Percentiles rank a stretch among this genome's conserved stretches.
These are phyloP conservation scores for Parazoanthus swiftii DNA, from an alignment of 92 coral and sea anemone genomes.

Conservation along the genomic window DNA sequence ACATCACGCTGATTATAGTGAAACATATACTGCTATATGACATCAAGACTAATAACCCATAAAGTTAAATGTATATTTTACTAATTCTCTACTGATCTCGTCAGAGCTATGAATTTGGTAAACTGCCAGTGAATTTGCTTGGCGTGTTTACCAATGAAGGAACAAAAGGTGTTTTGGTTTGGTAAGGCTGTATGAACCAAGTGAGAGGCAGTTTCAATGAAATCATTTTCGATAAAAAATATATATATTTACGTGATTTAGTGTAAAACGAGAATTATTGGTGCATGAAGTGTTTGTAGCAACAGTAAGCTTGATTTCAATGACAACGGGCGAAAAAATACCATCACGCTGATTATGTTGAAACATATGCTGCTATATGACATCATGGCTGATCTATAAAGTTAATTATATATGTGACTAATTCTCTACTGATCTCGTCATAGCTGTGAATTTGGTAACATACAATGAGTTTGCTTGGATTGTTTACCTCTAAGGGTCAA, in stretches of 20 bases:
- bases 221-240: neutral
- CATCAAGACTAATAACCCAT: neutral
- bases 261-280: neutral
- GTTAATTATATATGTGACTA: neutral
- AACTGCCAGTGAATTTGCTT: neutral
- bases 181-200: no score
- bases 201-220: no score
- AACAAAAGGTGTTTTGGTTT: neutral
- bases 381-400: neutral
- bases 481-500: neutral
- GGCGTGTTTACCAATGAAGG: neutral
- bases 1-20: neutral
- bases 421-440: neutral
- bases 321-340: no score
- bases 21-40: no score
- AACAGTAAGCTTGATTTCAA: no score
- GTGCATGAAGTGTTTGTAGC: no score
- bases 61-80: no score
- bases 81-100: neutral
- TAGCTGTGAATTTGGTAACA: neutral
- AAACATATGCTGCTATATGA: no score
- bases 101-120: neutral
- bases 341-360: neutral
- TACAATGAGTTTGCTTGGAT: neutral
- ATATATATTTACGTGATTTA: neutral